Evolutionary conservation across 1,140 invertebrate species (phyloP).

Genomic region (Pseudomyrmex cubaensis): DNA sequence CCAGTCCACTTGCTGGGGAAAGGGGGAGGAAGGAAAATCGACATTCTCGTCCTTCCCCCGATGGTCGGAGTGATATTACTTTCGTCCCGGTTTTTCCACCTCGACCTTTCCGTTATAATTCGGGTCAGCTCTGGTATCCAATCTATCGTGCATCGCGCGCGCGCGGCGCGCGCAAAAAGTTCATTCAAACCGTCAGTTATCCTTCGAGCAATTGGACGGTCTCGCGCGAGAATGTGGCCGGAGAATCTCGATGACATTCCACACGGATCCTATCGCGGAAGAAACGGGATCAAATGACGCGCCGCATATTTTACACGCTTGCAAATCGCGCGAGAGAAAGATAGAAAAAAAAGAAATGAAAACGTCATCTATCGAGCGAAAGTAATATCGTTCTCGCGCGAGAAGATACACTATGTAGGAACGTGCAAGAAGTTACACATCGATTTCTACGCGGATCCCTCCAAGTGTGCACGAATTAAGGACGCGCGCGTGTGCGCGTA

Average conservation of each 20-base stretch:
- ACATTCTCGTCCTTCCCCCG: neutral
- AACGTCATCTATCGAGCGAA: too few relatives aligned
- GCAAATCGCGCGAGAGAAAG: constrained; percentile 6
- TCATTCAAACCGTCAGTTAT: constrained; percentile 8
- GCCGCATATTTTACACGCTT: neutral
- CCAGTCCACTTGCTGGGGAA: neutral
- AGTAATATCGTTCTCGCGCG: neutral
- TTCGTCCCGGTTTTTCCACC: constrained; percentile 3
- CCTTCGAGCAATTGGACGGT: neutral
- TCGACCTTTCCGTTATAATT: neutral
- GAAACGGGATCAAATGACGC: neutral
- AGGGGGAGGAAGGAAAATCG: constrained; percentile 1
- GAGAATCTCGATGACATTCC: constrained; percentile 14
- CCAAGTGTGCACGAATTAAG: constrained; percentile 30
- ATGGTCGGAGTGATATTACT: neutral
- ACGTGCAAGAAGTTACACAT: neutral
- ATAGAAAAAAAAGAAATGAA: neutral
- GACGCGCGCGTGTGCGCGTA: neutral
- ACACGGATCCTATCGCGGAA: neutral
- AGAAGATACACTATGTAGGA: neutral
- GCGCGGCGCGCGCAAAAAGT: neutral
- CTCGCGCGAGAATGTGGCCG: constrained; percentile 4
- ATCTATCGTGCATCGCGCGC: neutral
- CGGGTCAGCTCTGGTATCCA: neutral
- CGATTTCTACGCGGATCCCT: neutral